Conservation (phyloP, 2,797 vertebrate genomes). For the Serranus cabrilla region DNA sequence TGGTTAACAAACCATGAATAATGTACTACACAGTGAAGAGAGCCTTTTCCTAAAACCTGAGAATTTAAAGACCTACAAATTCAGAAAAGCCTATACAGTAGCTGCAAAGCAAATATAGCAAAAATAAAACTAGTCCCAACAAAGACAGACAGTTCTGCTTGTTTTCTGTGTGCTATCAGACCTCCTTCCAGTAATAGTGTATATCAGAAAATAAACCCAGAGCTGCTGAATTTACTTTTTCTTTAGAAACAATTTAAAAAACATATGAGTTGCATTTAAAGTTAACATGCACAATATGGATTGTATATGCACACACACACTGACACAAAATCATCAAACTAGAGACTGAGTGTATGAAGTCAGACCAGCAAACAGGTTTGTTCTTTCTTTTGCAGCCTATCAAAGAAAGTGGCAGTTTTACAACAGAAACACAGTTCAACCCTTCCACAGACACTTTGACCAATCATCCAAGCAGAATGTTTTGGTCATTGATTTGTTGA, state of each 20-base stretch:
- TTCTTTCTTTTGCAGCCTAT: conserved; percentile 13
- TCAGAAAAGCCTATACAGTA: background rate
- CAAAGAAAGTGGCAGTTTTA: conserved; percentile 23
- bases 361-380: background rate
- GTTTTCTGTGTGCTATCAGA: background rate
- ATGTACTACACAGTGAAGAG: conserved; percentile 4
- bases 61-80: conserved; percentile 6
- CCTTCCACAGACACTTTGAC: conserved; percentile 27
- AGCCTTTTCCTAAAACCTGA: conserved; percentile 5
- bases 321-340: background rate
- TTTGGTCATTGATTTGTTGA: conserved; percentile 60
- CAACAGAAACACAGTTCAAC: background rate
- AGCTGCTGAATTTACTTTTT: background rate
- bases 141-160: background rate
- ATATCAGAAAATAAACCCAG: background rate
- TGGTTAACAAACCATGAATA: conserved; percentile 27
- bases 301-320: background rate
- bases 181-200: background rate
- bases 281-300: background rate
- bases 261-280: background rate
- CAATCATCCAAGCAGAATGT: conserved; percentile 35
- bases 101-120: background rate
- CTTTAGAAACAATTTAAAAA: background rate
- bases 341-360: background rate
- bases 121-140: background rate